Percentiles rank a stretch among this genome's conserved stretches.
phyloP scores from a whole-genome alignment of 2,113 vertebrate genomes.

The Corythornis cristatus region DNA sequence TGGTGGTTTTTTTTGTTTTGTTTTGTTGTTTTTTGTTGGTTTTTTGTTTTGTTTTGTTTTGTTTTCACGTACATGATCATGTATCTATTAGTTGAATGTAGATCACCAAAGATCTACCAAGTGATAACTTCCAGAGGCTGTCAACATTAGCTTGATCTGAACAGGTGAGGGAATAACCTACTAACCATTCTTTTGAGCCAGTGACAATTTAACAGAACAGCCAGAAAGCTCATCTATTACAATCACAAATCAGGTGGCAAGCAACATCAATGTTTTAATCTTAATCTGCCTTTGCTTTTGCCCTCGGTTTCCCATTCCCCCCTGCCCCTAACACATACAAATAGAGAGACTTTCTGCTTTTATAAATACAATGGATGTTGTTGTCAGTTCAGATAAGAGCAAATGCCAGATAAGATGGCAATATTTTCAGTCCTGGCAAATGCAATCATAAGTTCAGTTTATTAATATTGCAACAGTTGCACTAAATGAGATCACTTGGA shows the following conservation, averaged over 20 bases:
- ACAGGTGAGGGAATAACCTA: background rate
- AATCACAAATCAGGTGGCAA: constrained; percentile 23
- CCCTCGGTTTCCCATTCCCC: background rate
- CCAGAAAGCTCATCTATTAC: background rate
- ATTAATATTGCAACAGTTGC: constrained; percentile 86
- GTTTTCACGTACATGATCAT: background rate
- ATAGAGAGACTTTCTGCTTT: constrained; percentile 15
- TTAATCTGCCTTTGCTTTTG: background rate
- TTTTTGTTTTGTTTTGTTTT: background rate
- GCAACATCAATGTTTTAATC: background rate
- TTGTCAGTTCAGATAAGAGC: constrained; percentile 81
- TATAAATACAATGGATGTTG: constrained; percentile 69
- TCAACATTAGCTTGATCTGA: background rate
- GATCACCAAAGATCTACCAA: background rate
- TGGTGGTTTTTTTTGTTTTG: too few relatives aligned
- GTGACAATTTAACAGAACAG: background rate
- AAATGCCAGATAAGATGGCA: constrained; percentile 75
- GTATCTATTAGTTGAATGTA: background rate
- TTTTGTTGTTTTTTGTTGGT: too few relatives aligned
- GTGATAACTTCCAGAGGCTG: background rate
- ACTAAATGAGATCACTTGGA: constrained; percentile 83
- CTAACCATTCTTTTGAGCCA: background rate
- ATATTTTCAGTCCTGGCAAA: constrained; percentile 79
- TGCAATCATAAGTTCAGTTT: constrained; percentile 81
- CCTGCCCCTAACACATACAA: constrained; percentile 19